Base-by-base conservation (phyloP, 1,140 invertebrate genomes). In the Aphaenogaster rudis region DNA sequence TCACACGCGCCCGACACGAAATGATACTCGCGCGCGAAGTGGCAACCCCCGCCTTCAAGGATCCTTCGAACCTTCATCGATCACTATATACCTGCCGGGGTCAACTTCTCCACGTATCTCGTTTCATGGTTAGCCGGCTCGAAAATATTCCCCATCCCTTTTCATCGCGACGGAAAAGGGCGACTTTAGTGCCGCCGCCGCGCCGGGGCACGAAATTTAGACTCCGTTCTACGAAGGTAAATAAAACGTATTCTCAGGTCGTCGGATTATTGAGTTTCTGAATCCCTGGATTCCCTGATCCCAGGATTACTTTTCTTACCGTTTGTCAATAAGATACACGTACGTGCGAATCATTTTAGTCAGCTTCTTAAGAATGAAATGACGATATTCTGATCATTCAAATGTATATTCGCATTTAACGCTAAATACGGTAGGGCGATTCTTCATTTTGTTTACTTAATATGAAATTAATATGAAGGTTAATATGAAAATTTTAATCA, bases 41-140 rank as follows among this genome's bases (percentile, higher is more conserved):
- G 50, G 71, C 50, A 13, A 39, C n/a, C 33, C 28, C 39, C 77
- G 11, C 33, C 82, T 69, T 71, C 67, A 48, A 88, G 57, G 57
- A 87, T 89, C 69, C 82, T 88, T 86, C 79, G 85, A 85, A 69
- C 74, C 82, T 89, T 74, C 88, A 90, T 90, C 89, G 89, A 90
- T 90, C 88, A 85, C 80, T 77, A 54, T 86, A 81, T 86, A 86
- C 33, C 72, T 63, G 64, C 11, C 57, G 52, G 71, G 71, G 71
- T 66, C 84, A 79, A 88, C 77, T 54, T 71, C 79, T 66, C 74
- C 80, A 67, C 86, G 90, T 92, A 90, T 90, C 90, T 92, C 91
- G 86, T 92, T 92, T 92, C 91, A 92, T 86, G 90, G 90, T 90
- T 91, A 92, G 84, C 80, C 80, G 79, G 88, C 88, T 81, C 87